phyloP scores from a whole-genome alignment of 2,113 vertebrate species.

The Pteropus alecto region DNA sequence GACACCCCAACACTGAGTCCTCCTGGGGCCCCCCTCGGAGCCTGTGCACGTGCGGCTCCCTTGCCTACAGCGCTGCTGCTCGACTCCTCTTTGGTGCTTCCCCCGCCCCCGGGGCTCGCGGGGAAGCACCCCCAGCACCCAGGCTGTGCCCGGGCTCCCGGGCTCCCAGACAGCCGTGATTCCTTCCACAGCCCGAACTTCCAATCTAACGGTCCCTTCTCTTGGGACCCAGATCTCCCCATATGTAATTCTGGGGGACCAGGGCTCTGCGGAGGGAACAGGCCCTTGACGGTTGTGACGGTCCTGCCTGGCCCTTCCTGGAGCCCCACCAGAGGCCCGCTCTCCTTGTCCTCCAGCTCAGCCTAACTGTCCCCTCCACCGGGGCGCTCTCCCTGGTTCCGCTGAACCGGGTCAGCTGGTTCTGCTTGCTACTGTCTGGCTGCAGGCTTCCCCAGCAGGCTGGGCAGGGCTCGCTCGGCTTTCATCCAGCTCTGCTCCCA shows the following conservation, averaged over 20 bases:
- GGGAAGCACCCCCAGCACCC: neutral
- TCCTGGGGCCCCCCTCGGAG: neutral
- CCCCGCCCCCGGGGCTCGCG: neutral
- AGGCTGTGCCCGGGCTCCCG: neutral
- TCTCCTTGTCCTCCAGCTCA: neutral
- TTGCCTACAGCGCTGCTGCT: neutral
- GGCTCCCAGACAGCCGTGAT: neutral
- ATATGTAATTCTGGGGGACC: neutral
- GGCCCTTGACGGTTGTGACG: neutral
- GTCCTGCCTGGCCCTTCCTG: neutral
- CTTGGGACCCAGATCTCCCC: neutral
- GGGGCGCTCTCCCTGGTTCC: neutral
- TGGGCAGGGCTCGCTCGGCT: too few relatives aligned
- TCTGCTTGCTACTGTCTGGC: neutral
- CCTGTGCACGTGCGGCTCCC: neutral
- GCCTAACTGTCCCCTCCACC: neutral
- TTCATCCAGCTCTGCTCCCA: neutral
- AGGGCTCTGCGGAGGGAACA: neutral
- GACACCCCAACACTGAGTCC: neutral
- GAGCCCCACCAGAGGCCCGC: neutral
- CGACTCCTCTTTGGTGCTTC: neutral
- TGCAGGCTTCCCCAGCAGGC: neutral
- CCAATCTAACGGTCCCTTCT: neutral
- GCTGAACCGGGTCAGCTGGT: accelerated
- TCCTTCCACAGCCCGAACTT: neutral